Base-by-base conservation (phyloP, 2,888 invertebrate genomes). In the Desoria tigrina region DNA sequence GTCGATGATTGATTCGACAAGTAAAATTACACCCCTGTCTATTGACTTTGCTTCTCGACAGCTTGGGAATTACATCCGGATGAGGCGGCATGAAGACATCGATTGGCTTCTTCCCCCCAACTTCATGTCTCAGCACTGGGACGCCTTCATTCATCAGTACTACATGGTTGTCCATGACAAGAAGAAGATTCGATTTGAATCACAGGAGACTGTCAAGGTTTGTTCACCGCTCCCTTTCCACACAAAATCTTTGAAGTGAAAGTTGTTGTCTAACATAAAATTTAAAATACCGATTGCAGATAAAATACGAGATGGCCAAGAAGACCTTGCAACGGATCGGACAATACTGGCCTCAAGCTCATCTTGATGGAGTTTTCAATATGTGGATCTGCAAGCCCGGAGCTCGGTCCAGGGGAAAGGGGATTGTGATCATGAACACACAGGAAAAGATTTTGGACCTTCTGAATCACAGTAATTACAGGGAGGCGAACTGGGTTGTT, bases 321-420 rank as follows among this genome's bases (percentile, higher is more conserved):
- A 84, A 85, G 67, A 80, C 89, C 42, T 79, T 93, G 62, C 84
- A 86, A 21, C 84, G 86, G 51, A 84, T 94, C 76, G 82, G 83
- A 18, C 85, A 84, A 64, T 86, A 84, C 78, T 92, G 91, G 89
- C 91, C 92, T 0, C 92, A 92, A 79, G 85, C 90, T 74, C 86
- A 88, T 39, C 84, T 90, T 73, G 95, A 96, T 79, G 96, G 95
- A 0, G 85, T 87, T 66, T 84, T 87, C 65, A 95, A 95, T 80
- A 87, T 94, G 74, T 96, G 96, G 95, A 95, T 96, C 71, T 86
- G 95, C 66, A 96, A 96, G 79, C 95, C 95, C 0, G 94, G 94
- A 0, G 94, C 93, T 77, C 92, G 92, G 79, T 94, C 94, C 75
- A 85, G 95, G 11, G 95, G 96, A 0, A 85, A 91, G 77, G 95